Conservation (phyloP, 2,888 invertebrate species). For the Cryptocheilus praepositus region DNA sequence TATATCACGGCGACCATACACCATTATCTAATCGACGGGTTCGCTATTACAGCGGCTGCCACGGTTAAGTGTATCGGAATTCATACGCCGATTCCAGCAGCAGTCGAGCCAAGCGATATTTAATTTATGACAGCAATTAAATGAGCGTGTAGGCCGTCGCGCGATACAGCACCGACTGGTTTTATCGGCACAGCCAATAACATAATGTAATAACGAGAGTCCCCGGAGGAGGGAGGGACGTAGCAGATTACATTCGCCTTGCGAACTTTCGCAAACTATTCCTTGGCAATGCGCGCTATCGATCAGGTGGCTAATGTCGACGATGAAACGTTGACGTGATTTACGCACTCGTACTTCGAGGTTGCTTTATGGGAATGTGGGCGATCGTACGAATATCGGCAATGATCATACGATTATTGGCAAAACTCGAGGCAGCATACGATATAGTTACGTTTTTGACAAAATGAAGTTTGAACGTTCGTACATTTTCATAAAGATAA, state of each 20-base stretch:
- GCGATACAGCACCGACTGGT: slow-evolving; percentile 14
- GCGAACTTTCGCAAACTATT: slow-evolving; percentile 6
- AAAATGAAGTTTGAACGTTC: too few species aligned
- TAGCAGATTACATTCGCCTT: background rate
- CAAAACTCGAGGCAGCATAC: too few species aligned
- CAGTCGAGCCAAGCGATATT: slow-evolving; percentile 36
- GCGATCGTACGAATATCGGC: too few species aligned
- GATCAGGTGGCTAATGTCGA: slow-evolving; percentile 1
- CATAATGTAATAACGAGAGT: slow-evolving; percentile 14
- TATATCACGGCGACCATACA: background rate
- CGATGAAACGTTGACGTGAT: background rate
- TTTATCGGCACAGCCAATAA: slow-evolving; percentile 10
- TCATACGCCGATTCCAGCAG: slow-evolving; percentile 8
- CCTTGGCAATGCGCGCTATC: background rate
- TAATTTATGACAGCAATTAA: slow-evolving; percentile 52
- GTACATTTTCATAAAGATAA: too few species aligned
- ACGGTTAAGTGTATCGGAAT: slow-evolving; percentile 13
- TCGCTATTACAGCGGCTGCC: slow-evolving; percentile 4
- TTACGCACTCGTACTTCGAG: background rate
- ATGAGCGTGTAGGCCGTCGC: slow-evolving; percentile 35
- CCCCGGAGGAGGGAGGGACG: background rate
- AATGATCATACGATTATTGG: too few species aligned
- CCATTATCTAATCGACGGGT: slow-evolving; percentile 16
- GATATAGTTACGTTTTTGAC: too few species aligned
- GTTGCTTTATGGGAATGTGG: too few species aligned